Base-by-base conservation (phyloP, 2,797 vertebrate genomes). In the Masticophis lateralis region DNA sequence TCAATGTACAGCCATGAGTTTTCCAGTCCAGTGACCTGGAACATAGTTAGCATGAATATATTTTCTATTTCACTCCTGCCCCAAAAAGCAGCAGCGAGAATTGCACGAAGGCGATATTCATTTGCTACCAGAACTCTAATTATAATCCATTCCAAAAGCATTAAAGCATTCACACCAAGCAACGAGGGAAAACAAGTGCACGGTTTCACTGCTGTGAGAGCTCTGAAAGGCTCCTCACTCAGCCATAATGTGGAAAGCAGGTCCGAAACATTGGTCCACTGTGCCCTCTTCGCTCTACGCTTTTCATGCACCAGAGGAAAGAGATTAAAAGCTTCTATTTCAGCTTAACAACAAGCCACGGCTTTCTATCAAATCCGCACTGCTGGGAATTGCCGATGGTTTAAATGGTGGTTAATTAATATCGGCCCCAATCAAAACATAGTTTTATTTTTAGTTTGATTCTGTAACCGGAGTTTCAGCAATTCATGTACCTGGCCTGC, bases 81-180 rank as follows among this genome's bases (percentile, higher is more conserved):
- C 74, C 37, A 27, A 90, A 51, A 61, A 90, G 18, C 9, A 90
- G 90, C 56, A 93, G 22, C n/a, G 27, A 0, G 79, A 1, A 47
- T 86, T 57, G 63, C 56, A 94, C 3, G 91, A 92, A 95, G 93
- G 95, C 92, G 90, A 94, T 92, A 61, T 59, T 96, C 5, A 27
- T 93, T 94, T 14, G 5, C 16, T 63, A 86, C 47, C 0, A 86
- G n/a, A 4, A 8, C 2, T 93, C 55, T 93, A 96, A 91, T 93
- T 94, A 92, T 43, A 28, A 37, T 93, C 92, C 53, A 91, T 95
- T 20, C 93, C 89, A 90, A 60, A 79, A 92, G 69, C 32, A 60
- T 10, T 96, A 60, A 79, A 92, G 69, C 32, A 59, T 10, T 96
- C 0, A 27, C 83, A 27, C 91, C 93, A 93, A 96, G 91, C 2